Conservation (phyloP, 2,797 vertebrate genomes). For the Pithecia hirsuta region DNA sequence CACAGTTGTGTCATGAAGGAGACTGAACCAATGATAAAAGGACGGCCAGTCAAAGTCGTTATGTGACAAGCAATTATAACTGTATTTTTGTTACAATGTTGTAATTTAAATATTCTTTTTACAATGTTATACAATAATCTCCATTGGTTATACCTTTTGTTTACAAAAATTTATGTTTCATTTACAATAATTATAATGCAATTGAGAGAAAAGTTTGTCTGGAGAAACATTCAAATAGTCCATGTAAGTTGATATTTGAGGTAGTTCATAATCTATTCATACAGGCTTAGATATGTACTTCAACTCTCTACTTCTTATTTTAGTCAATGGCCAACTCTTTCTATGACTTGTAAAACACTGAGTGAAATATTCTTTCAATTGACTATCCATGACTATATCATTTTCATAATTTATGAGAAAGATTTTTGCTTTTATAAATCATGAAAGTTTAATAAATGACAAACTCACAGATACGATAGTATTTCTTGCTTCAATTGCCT, state of each 20-base stretch:
- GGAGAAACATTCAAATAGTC: neutral
- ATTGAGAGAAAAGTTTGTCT: neutral
- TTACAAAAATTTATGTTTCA: neutral
- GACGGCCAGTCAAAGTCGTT: neutral
- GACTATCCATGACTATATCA: neutral
- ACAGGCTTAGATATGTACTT: neutral
- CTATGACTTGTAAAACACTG: neutral
- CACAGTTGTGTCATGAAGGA: neutral
- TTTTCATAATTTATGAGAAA: neutral
- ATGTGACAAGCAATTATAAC: neutral
- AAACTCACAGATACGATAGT: neutral
- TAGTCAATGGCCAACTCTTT: neutral
- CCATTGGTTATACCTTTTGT: slow-evolving; percentile 4
- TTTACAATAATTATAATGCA: neutral
- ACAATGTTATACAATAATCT: slow-evolving; percentile 36
- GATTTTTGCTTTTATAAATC: neutral
- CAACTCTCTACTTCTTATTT: neutral
- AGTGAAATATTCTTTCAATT: neutral
- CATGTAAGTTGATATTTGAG: neutral
- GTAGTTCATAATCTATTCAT: neutral
- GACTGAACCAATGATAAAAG: neutral
- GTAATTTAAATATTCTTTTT: slow-evolving; percentile 48
- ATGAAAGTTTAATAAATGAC: neutral
- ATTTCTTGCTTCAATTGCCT: neutral
- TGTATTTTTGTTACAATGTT: neutral